Percentiles rank a stretch among this genome's conserved stretches.
Evolutionary conservation across 1,140 invertebrate genomes (phyloP).

Genomic region (Phortica variegata): DNA sequence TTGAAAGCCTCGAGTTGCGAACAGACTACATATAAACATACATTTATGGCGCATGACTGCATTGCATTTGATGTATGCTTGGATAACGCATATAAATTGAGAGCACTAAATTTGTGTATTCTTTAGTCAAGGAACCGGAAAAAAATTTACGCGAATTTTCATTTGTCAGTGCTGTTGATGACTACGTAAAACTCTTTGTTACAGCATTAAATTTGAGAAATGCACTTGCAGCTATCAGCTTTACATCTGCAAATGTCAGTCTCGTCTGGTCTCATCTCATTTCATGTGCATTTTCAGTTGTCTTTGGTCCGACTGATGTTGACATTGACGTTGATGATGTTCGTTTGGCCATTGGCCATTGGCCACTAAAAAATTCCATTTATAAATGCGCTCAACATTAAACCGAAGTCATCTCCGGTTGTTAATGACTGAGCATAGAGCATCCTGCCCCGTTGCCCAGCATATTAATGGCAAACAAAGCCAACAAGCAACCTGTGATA

Average conservation of each 20-base stretch:
- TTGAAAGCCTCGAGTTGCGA: no score
- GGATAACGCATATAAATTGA: no score
- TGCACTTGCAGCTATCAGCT: slow-evolving; percentile 30
- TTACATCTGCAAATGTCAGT: slow-evolving; percentile 10
- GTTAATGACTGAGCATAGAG: slow-evolving; percentile 42
- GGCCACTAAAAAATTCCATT: slow-evolving; percentile 52
- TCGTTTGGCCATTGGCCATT: slow-evolving; percentile 23
- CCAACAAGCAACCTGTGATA: no score
- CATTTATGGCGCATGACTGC: no score
- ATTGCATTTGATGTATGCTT: no score
- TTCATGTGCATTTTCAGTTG: no score
- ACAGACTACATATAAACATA: no score
- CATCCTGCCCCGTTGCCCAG: slow-evolving; percentile 22
- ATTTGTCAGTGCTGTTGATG: neutral
- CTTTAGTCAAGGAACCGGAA: no score
- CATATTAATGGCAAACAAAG: no score
- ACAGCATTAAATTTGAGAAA: slow-evolving; percentile 36
- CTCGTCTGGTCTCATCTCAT: no score
- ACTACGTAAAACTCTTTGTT: slow-evolving; percentile 12
- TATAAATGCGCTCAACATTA: slow-evolving; percentile 49
- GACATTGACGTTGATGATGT: slow-evolving; percentile 9
- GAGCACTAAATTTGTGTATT: no score
- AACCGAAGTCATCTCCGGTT: slow-evolving; percentile 53
- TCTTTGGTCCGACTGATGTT: slow-evolving; percentile 1
- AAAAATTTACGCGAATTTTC: no score